A percentile compares a stretch with the other conserved stretches of the same genome.
Conservation (phyloP, 2,113 vertebrate species). For the Muscicapa adusta region DNA sequence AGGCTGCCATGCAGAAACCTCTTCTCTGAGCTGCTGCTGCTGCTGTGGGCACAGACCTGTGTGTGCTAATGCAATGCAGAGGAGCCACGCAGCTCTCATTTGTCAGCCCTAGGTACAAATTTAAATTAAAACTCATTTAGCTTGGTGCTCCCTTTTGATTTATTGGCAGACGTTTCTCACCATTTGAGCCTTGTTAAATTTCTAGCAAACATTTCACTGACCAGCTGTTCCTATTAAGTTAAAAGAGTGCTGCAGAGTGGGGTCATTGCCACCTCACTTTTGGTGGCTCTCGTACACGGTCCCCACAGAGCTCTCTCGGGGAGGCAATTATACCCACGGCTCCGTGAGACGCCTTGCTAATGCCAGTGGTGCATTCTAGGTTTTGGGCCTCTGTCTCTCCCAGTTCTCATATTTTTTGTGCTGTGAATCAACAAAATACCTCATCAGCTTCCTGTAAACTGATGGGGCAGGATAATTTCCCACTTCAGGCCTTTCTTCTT, state of each 20-base stretch:
- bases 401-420: not conserved
- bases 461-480: not conserved
- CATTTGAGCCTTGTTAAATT: constrained; percentile 74
- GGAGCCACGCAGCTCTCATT: constrained; percentile 24
- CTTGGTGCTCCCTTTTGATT: constrained; percentile 68
- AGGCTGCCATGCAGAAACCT: not conserved
- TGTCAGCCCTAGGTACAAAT: constrained; percentile 53
- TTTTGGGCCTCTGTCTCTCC: not conserved
- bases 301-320: not conserved
- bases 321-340: not conserved
- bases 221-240: constrained; percentile 77
- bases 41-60: not conserved
- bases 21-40: not conserved
- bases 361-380: constrained; percentile 11
- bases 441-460: constrained; percentile 6
- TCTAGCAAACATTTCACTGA: constrained; percentile 72
- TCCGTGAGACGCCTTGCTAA: not conserved
- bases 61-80: not conserved
- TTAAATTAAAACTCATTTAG: constrained; percentile 72
- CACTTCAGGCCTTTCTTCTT: not conserved
- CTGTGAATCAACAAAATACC: constrained; percentile 17
- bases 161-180: constrained; percentile 69
- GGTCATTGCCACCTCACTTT: constrained; percentile 52
- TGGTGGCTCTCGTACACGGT: not conserved
- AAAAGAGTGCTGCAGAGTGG: constrained; percentile 27